Evolutionary conservation across 53 echinoderm and acorn worm genomes (phyloP), one percentile per base, ranked within the genome.

Genomic region (Hippasteria phrygiana): DNA sequence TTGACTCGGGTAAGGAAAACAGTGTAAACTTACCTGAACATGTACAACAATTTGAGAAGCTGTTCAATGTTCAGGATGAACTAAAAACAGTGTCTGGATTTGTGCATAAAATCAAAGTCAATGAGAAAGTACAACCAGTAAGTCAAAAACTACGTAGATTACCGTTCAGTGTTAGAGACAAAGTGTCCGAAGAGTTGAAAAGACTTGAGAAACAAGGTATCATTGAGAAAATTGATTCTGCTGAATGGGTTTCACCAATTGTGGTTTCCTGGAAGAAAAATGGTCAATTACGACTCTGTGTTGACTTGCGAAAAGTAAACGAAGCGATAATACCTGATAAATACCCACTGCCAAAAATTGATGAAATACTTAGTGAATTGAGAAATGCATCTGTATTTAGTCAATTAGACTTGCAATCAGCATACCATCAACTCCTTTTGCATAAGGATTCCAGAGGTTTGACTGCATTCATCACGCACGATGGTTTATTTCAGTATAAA

Each of bases 381-480:
- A 55, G 79, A 43, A 79, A 79, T 38, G 79, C 79, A 40, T 22
- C 56, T 8, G 47, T 90, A 11, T 94, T 94, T 31, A 73, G 90
- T 31, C 90, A 92, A 36, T 54, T 92, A 32, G 94, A 94, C 66
- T 43, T 92, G 18, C 40, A 43, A 24, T 92, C 90, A 34, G 92
- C 92, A 0, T 90, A 94, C 41, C 90, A 92, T 22, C 92, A 90
- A 65, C 73, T 92, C 5, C 51, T 77, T 29, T 73, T 95, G 50
- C 80, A 82, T 73, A 69, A 90, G 46, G 72, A 92, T 54, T 84
- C 83, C 20, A 51, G 90, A 10, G 55, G 89, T 38, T 55, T 94
- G 22, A 92, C 94, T 3, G 82, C 94, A 72, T 94, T 92, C 43
- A 90, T 92, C 69, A 92, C 92, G 16, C 92, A 94, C 55, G 92